Evolutionary conservation across 2,888 invertebrate species (phyloP).

Genomic region (Meiosimyza decipiens): DNA sequence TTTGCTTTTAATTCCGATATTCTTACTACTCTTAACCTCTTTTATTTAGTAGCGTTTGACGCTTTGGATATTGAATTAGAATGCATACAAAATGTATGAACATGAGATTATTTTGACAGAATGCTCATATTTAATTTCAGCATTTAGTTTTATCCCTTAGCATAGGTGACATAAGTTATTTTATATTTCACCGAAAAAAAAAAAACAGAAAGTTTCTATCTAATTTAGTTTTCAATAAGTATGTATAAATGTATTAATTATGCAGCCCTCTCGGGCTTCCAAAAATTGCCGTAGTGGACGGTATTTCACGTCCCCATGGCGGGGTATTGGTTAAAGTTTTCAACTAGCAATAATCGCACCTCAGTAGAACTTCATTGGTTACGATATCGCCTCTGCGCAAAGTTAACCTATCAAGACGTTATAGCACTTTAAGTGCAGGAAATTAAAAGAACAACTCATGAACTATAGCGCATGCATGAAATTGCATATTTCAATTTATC

Average conservation of each 20-base stretch:
- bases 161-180: background rate
- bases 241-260: constrained; percentile 46
- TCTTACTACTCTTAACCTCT: no score
- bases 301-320: constrained; percentile 87
- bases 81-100: background rate
- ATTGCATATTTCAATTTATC: no score
- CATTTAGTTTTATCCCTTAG: background rate
- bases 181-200: background rate
- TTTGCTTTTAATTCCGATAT: no score
- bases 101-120: background rate
- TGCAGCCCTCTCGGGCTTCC: constrained; percentile 72
- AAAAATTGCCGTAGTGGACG: constrained; percentile 90
- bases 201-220: background rate
- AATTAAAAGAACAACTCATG: background rate
- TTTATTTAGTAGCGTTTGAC: no score
- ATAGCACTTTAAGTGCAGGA: background rate
- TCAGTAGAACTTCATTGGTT: constrained; percentile 91
- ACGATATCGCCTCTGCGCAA: constrained; percentile 94
- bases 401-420: constrained; percentile 68
- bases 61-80: no score
- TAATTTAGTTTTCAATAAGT: background rate
- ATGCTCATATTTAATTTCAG: background rate
- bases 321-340: constrained; percentile 95
- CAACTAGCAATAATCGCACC: constrained; percentile 94
- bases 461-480: constrained; percentile 8